These are phyloP conservation scores for Intellagama lesueurii DNA, from an alignment of 2,797 vertebrate species.

Conservation along the genomic window DNA sequence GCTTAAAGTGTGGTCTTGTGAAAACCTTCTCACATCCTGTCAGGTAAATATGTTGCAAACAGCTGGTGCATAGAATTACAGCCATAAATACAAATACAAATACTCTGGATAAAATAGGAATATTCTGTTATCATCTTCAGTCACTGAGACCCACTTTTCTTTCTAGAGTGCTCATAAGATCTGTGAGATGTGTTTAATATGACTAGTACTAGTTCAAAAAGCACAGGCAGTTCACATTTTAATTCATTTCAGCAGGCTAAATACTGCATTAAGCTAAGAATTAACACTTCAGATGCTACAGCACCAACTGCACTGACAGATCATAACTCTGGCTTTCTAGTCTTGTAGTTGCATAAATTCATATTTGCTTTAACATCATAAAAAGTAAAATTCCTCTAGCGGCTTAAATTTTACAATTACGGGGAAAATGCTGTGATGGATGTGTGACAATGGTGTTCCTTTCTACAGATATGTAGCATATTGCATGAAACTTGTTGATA, in stretches of 20 bases:
- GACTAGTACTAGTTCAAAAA: not conserved
- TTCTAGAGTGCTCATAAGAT: not conserved
- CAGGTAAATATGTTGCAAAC: not conserved
- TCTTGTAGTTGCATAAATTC: not conserved
- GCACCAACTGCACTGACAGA: not conserved
- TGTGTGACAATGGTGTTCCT: not conserved
- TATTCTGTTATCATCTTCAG: not conserved
- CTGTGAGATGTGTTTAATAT: not conserved
- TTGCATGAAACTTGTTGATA: constrained; percentile 97
- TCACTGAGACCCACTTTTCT: not conserved
- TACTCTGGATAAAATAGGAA: not conserved
- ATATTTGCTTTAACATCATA: not conserved
- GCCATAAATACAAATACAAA: not conserved
- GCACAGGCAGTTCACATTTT: not conserved
- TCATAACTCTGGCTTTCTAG: not conserved
- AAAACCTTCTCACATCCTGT: not conserved
- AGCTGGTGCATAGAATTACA: not conserved
- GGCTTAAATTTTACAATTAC: not conserved
- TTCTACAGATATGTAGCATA: constrained; percentile 89
- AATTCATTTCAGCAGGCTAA: not conserved
- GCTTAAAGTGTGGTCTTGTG: not conserved
- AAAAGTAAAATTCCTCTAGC: not conserved
- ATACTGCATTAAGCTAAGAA: not conserved
- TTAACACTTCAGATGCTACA: not conserved
- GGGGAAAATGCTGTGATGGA: not conserved